Base-by-base conservation (phyloP, 2,888 invertebrate genomes). In the Mechanitis mazaeus region DNA sequence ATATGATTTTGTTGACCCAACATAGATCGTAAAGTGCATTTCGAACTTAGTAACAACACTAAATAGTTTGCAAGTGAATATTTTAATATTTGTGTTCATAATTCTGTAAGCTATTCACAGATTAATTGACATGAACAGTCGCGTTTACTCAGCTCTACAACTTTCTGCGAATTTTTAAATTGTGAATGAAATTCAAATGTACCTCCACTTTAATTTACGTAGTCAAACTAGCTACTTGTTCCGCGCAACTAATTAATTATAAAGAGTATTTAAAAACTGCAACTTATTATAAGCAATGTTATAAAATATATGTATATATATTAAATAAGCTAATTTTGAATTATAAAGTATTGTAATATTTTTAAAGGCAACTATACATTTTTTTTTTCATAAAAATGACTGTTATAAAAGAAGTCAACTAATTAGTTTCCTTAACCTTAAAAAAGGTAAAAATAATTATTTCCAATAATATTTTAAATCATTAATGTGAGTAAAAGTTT, bases 61-160 rank as follows among this genome's bases (percentile, higher is more conserved):
- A 20, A 50, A 9, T 20, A n/a, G 33, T 6, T 35, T 33, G 35
- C 11, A 33, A 35, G 35, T 35, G 12, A 42, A 42, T 42, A 9
- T 42, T 42, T 54, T 12, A 12, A 35, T 12, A n/a, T 12, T 54
- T 66, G 67, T 63, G 61, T 64, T 60, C 65, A 68, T 60, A 45
- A 57, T 33, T 35, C 33, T 63, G 46, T 58, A 58, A 61, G 56
- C 54, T 53, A 55, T 69, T 67, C 63, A 71, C 67, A 68, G 69
- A 71, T 71, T 78, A 80, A 81, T 80, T 79, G 75, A 76, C 75
- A 78, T 74, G 77, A 80, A 78, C 77, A 79, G 77, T 80, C 75
- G 67, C 68, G 78, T 81, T 83, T 81, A 76, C 77, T 79, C 77
- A 77, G 73, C 81, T 76, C 74, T 78, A 76, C 71, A 77, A 67